Evolutionary conservation across 1,140 invertebrate species (phyloP).

Genomic region (Gonatopus flavifemur): DNA sequence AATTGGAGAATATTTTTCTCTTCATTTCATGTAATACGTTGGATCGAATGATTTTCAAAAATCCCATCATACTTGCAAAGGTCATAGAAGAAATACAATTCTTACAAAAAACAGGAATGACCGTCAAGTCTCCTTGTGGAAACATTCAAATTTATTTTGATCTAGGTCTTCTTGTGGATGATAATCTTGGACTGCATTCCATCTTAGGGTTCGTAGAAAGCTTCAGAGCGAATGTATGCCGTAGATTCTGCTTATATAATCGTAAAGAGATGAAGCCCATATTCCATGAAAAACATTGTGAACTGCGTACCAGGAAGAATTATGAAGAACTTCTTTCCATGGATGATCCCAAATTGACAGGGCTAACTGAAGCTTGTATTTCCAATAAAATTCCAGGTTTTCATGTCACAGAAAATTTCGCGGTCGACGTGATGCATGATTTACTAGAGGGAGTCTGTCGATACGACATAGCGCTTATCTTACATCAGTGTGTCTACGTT

Average conservation of each 20-base stretch:
- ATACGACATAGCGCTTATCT: constrained; percentile 30
- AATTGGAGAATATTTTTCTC: too few relatives aligned
- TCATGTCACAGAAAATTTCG: too few relatives aligned
- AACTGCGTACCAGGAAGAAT: constrained; percentile 14
- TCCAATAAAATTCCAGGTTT: constrained; percentile 20
- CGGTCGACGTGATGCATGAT: too few relatives aligned
- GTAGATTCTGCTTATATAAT: constrained; percentile 28
- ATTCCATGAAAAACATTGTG: constrained; percentile 20
- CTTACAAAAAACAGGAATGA: constrained; percentile 29
- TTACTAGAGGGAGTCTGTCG: constrained; percentile 31
- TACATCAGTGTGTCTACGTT: constrained; percentile 26
- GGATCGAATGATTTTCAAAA: constrained; percentile 20
- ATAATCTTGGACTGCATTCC: constrained; percentile 39
- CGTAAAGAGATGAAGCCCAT: constrained; percentile 16
- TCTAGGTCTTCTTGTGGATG: constrained; percentile 28
- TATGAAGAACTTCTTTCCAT: not conserved
- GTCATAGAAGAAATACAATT: constrained; percentile 27
- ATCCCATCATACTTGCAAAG: constrained; percentile 23
- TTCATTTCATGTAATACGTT: constrained; percentile 11
- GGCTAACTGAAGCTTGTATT: constrained; percentile 1
- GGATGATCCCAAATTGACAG: not conserved
- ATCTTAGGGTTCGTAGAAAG: constrained; percentile 32
- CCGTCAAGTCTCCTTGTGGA: constrained; percentile 6
- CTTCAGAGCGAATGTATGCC: constrained; percentile 29
- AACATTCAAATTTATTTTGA: constrained; percentile 25